Conservation (phyloP, 2,888 invertebrate species). For the Tethea ocularis region DNA sequence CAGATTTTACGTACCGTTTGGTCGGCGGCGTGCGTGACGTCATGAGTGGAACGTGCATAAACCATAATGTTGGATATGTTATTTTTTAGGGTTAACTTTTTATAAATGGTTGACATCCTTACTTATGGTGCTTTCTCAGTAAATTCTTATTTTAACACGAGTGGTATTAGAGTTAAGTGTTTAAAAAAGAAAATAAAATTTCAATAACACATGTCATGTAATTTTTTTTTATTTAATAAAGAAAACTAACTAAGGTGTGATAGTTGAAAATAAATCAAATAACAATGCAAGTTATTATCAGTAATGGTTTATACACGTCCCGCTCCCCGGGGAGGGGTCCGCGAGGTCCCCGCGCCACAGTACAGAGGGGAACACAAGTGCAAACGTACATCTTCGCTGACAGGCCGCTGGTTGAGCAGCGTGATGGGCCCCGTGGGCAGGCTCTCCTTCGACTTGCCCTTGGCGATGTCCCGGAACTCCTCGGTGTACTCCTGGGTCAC, state of each 20-base stretch:
- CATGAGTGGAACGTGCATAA: not conserved
- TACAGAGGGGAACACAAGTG: conserved; percentile 13
- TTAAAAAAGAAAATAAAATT: no score
- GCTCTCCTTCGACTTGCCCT: conserved; percentile 96
- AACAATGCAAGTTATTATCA: not conserved
- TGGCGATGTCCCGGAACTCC: conserved; percentile 98
- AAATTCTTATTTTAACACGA: no score
- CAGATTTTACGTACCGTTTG: conserved; percentile 9
- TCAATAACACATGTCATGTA: no score
- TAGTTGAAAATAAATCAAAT: not conserved
- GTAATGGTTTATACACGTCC: not conserved
- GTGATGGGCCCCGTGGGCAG: conserved; percentile 96
- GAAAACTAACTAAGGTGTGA: not conserved
- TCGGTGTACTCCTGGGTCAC: conserved; percentile 95
- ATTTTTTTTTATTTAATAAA: no score
- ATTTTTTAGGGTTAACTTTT: no score
- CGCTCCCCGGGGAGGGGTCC: not conserved
- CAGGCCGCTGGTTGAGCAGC: conserved; percentile 96
- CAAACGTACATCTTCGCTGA: conserved; percentile 95
- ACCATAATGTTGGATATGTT: not conserved
- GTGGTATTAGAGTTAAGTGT: no score
- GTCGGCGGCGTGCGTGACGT: not conserved
- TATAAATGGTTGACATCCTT: no score
- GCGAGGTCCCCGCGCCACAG: not conserved
- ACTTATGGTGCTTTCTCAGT: no score